Conservation (phyloP, 35 echinoderm and acorn worm genomes). For the Apostichopus californicus region DNA sequence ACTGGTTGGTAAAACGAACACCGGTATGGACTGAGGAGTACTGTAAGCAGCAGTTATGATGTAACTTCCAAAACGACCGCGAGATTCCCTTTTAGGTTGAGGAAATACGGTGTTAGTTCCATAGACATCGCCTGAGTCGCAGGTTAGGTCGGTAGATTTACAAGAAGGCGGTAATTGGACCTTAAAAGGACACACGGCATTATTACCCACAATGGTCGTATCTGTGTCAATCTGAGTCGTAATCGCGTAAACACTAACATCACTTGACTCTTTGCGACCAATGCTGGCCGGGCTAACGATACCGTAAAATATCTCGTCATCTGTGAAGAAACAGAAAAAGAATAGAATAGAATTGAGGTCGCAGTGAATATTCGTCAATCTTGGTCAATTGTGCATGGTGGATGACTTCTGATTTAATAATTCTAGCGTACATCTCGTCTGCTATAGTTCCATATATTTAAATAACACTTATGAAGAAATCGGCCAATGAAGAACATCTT, state of each 20-base stretch:
- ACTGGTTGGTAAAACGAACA: not conserved
- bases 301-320: conserved; percentile 9
- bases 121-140: not conserved
- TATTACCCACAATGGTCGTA: not conserved
- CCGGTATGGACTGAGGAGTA: not conserved
- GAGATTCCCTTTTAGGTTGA: not conserved
- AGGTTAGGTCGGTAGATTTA: not conserved
- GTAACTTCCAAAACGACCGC: conserved; percentile 25
- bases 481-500: too few species aligned
- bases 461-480: too few species aligned
- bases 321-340: not conserved
- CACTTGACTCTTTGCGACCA: not conserved
- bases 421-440: too few species aligned
- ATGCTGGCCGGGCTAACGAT: not conserved
- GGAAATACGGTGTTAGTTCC: not conserved
- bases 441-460: too few species aligned
- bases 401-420: not conserved
- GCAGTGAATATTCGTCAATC: not conserved
- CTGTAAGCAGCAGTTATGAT: not conserved
- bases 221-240: not conserved
- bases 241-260: conserved; percentile 13
- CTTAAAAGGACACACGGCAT: not conserved
- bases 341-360: too few species aligned
- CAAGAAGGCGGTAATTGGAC: not conserved
- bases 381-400: too few species aligned